Evolutionary conservation across 2,113 vertebrate species (phyloP).

Genomic region (Tupaia chinensis): DNA sequence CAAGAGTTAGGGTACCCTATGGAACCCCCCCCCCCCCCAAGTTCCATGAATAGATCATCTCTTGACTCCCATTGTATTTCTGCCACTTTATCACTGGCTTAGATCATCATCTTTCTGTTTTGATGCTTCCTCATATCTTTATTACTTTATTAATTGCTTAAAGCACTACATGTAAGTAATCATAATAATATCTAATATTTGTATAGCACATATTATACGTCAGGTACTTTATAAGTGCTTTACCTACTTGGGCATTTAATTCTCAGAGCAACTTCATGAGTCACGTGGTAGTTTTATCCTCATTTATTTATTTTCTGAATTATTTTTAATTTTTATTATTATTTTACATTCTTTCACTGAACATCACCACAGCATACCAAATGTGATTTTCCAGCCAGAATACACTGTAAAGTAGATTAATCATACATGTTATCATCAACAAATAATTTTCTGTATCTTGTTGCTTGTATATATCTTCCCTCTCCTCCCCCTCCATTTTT

Average conservation of each 20-base stretch:
- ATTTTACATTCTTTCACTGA: too few species aligned
- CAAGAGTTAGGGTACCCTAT: neutral
- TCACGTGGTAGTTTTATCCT: neutral
- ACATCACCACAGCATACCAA: too few species aligned
- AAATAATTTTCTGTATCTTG: too few species aligned
- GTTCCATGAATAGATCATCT: neutral
- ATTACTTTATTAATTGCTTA: constrained; percentile 9
- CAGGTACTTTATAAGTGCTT: constrained; percentile 2
- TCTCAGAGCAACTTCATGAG: neutral
- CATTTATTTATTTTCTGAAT: neutral
- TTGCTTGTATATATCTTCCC: too few species aligned
- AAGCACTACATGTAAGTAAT: neutral
- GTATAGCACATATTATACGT: neutral
- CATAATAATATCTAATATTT: neutral
- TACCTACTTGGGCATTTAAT: neutral
- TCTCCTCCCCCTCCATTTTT: too few species aligned
- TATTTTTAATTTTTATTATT: too few species aligned
- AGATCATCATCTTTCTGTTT: neutral
- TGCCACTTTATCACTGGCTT: neutral
- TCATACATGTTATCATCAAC: too few species aligned
- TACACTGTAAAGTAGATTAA: too few species aligned
- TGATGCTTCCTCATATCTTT: neutral
- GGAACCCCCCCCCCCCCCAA: neutral
- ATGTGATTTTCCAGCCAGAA: too few species aligned
- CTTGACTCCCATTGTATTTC: neutral